A percentile compares a stretch with the other conserved stretches of the same genome.
These are phyloP conservation scores for Drosophila sechellia DNA, from an alignment of 1,140 invertebrate species.

Conservation along the genomic window DNA sequence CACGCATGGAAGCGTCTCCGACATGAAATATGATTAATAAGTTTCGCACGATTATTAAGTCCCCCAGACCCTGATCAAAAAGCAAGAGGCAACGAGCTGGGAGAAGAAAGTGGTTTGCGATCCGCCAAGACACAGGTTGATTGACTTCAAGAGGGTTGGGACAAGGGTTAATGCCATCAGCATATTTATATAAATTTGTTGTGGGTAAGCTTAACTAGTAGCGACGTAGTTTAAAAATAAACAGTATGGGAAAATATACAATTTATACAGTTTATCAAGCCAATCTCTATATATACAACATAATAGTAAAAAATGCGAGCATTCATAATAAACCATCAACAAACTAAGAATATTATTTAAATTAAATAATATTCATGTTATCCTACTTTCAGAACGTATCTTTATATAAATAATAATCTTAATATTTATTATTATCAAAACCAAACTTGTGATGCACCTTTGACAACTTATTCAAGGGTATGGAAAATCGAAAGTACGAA, in stretches of 20 bases:
- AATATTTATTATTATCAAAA: neutral
- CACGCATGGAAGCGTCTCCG: conserved; percentile 3
- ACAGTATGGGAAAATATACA: neutral
- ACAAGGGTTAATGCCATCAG: conserved; percentile 14
- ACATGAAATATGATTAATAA: conserved; percentile 76
- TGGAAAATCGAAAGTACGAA: conserved; percentile 74
- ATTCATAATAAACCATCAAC: too few species aligned
- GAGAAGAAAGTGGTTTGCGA: conserved; percentile 58
- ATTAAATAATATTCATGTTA: neutral
- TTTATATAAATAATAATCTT: neutral
- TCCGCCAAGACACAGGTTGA: conserved; percentile 55
- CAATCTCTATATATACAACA: neutral
- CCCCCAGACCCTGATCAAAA: conserved; percentile 25
- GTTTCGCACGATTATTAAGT: conserved; percentile 77
- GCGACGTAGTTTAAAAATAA: neutral
- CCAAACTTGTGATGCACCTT: conserved; percentile 24
- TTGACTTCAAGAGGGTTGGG: conserved; percentile 40
- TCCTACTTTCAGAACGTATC: neutral
- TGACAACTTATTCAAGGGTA: conserved; percentile 65
- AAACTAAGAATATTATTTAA: neutral
- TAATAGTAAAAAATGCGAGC: neutral
- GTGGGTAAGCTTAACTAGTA: neutral
- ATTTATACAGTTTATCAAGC: neutral
- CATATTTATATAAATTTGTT: neutral
- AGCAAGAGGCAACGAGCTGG: conserved; percentile 17